Conservation (phyloP, 2,888 invertebrate species). For the Ennomos fuscantarius region DNA sequence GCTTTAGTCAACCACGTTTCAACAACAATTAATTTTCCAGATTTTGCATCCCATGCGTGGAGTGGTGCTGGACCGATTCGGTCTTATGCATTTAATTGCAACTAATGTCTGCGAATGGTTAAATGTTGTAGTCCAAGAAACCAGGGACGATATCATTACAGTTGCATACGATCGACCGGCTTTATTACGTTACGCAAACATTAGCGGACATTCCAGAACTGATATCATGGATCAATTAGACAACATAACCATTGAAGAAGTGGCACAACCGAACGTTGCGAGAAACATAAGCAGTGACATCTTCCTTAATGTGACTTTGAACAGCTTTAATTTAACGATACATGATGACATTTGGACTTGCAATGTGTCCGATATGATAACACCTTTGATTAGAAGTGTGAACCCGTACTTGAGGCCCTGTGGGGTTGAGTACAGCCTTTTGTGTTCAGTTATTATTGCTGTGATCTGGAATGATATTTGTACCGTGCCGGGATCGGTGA, state of each 20-base stretch:
- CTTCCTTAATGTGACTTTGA: conserved; percentile 42
- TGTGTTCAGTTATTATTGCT: conserved; percentile 91
- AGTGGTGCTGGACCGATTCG: conserved; percentile 88
- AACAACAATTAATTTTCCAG: conserved; percentile 51
- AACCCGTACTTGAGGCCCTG: conserved; percentile 92
- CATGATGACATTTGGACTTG: conserved; percentile 65
- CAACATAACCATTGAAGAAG: conserved; percentile 54
- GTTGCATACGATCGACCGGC: conserved; percentile 69
- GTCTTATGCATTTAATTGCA: conserved; percentile 97
- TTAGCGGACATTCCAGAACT: conserved; percentile 59
- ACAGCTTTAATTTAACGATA: conserved; percentile 50
- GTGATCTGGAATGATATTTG: conserved; percentile 92
- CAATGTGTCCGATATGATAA: conserved; percentile 83
- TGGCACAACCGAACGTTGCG: conserved; percentile 22
- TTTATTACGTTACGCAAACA: conserved; percentile 67
- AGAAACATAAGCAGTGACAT: conserved; percentile 36
- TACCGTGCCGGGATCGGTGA: conserved; percentile 80
- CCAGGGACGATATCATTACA: conserved; percentile 91
- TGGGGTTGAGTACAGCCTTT: conserved; percentile 92
- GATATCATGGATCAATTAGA: conserved; percentile 52
- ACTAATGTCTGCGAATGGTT: conserved; percentile 98
- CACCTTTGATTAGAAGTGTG: conserved; percentile 86
- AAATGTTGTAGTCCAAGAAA: conserved; percentile 94
- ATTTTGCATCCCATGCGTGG: conserved; percentile 78
- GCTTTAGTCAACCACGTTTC: background rate